These are phyloP conservation scores for Peromyscus polionotus DNA, from an alignment of 2,113 vertebrate genomes.

Conservation along the genomic window DNA sequence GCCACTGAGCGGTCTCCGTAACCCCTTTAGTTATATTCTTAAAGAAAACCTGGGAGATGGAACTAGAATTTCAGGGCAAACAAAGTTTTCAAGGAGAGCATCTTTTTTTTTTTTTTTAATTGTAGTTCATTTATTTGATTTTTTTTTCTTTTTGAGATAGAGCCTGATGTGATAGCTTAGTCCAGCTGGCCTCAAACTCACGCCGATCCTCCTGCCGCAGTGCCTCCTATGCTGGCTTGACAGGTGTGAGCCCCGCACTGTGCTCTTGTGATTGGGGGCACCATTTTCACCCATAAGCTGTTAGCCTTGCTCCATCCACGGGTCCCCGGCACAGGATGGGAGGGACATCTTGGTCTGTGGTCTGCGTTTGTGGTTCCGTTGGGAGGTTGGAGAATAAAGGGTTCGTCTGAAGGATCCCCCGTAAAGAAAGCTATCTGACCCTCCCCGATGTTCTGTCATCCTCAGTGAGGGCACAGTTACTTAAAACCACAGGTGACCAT, in stretches of 20 bases:
- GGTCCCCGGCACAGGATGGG: background rate
- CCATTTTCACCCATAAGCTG: constrained; percentile 37
- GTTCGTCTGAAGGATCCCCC: background rate
- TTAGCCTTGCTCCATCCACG: constrained; percentile 28
- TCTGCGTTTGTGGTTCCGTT: background rate
- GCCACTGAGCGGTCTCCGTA: constrained; percentile 58
- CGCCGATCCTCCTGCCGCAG: no score
- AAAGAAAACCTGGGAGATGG: background rate
- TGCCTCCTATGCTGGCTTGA: background rate
- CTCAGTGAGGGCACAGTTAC: background rate
- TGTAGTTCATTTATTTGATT: background rate
- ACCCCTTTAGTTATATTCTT: constrained; percentile 26
- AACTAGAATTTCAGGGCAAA: constrained; percentile 46
- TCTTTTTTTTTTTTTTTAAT: background rate
- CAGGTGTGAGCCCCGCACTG: background rate
- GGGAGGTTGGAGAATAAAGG: background rate
- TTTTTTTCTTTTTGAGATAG: background rate
- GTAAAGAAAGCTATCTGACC: accelerated
- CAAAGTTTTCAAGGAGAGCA: constrained; percentile 9
- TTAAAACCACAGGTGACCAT: accelerated
- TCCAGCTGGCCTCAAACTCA: background rate
- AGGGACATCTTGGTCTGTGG: background rate
- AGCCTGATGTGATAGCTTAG: background rate
- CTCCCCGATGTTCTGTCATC: background rate
- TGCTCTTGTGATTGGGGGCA: background rate